Evolutionary conservation across 2,888 invertebrate species (phyloP).

Genomic region (Cerceris ruficornis): DNA sequence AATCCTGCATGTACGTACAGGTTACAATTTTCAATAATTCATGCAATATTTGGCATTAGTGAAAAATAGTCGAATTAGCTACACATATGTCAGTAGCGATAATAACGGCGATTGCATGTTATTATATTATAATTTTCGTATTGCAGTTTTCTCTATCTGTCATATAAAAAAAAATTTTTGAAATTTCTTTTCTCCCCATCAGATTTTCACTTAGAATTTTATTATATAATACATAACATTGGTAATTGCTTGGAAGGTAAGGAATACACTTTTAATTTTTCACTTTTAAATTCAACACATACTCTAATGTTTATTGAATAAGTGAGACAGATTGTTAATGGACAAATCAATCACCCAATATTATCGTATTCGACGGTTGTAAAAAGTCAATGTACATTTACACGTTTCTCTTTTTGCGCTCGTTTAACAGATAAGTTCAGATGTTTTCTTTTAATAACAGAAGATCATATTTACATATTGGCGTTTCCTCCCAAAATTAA

Average conservation of each 20-base stretch:
- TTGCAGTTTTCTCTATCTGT: background rate
- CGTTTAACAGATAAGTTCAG: background rate
- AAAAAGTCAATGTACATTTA: background rate
- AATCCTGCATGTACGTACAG: background rate
- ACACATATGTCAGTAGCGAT: background rate
- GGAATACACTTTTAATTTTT: no score
- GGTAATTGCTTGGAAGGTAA: no score
- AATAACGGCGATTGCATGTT: background rate
- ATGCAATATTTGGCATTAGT: background rate
- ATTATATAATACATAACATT: no score
- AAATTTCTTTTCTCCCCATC: no score
- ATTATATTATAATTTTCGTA: background rate
- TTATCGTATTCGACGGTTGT: no score
- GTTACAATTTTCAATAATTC: background rate
- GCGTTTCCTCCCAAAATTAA: background rate
- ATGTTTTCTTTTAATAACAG: background rate
- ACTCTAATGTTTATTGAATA: no score
- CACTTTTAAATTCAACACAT: no score
- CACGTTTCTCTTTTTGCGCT: background rate
- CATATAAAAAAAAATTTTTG: background rate
- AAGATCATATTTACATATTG: background rate
- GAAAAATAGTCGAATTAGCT: background rate
- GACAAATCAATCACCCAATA: no score
- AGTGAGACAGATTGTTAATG: no score
- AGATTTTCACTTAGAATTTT: no score